These are phyloP conservation scores for Triplophysa yarkandensis DNA, from an alignment of 2,797 vertebrate genomes.

Conservation along the genomic window DNA sequence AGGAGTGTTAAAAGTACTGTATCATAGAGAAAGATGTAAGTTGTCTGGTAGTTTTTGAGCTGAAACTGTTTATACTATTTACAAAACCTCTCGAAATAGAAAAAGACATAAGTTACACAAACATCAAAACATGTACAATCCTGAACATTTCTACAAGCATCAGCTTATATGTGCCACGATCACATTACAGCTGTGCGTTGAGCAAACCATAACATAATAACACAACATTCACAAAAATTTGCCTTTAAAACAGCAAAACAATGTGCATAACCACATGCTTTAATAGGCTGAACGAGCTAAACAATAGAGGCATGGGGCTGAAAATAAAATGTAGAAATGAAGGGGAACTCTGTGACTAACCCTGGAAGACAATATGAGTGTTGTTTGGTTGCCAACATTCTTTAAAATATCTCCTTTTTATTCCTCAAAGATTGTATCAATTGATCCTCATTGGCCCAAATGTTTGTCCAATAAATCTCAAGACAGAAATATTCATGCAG, in stretches of 20 bases:
- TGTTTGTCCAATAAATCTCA: too few relatives aligned
- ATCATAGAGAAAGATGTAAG: slow-evolving; percentile 49
- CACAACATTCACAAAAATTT: slow-evolving; percentile 10
- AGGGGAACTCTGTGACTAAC: too few relatives aligned
- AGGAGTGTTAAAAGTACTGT: slow-evolving; percentile 68
- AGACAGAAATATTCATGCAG: too few relatives aligned
- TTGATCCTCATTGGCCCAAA: too few relatives aligned
- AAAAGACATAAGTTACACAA: slow-evolving; percentile 70
- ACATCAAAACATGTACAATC: slow-evolving; percentile 59
- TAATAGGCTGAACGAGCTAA: not conserved
- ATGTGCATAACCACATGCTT: slow-evolving; percentile 33
- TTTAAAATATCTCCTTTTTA: too few relatives aligned
- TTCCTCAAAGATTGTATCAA: too few relatives aligned
- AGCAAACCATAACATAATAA: slow-evolving; percentile 11
- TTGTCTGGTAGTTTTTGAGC: not conserved
- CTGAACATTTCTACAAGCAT: slow-evolving; percentile 67
- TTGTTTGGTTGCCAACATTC: too few relatives aligned
- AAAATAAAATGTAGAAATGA: not conserved
- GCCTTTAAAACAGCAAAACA: slow-evolving; percentile 25
- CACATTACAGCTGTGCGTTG: slow-evolving; percentile 14
- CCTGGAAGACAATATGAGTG: too few relatives aligned
- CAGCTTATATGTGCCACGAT: slow-evolving; percentile 26
- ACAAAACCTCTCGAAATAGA: slow-evolving; percentile 54
- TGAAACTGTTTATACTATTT: slow-evolving; percentile 59
- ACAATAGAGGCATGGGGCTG: slow-evolving; percentile 1